phyloP scores from a whole-genome alignment of 1,140 invertebrate species.

The Leptestheria dahalacensis region DNA sequence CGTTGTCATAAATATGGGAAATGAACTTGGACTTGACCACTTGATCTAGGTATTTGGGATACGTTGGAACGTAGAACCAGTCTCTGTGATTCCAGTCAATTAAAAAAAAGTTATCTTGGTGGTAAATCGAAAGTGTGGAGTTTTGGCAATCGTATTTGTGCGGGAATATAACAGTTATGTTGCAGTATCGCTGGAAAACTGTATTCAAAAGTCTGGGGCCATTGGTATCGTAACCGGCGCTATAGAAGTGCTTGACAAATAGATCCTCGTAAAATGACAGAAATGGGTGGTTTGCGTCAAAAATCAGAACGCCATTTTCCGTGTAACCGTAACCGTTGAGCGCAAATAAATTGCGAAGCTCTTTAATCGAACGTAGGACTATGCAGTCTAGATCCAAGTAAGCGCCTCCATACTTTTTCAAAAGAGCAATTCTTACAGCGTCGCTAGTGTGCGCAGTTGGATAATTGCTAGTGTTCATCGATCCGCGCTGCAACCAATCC shows the following conservation, averaged over 20 bases:
- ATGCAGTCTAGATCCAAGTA: not conserved
- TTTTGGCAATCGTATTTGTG: not conserved
- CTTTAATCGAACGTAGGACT: not conserved
- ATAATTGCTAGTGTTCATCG: not conserved
- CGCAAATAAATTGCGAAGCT: not conserved
- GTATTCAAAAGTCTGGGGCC: not conserved
- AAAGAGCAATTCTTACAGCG: not conserved
- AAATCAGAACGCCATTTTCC: not conserved
- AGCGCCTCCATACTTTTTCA: not conserved
- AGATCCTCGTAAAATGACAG: not conserved
- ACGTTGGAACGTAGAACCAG: not conserved
- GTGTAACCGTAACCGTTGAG: not conserved
- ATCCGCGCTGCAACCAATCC: not conserved
- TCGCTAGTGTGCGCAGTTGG: not conserved
- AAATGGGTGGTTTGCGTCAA: not conserved
- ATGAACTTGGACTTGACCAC: not conserved
- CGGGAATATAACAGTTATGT: not conserved
- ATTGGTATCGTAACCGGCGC: not conserved
- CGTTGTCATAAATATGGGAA: not conserved
- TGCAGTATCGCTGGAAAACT: not conserved
- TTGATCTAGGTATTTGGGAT: not conserved
- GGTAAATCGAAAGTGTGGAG: not conserved
- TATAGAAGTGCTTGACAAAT: not conserved
- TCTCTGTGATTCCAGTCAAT: not conserved
- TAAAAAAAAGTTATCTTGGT: not conserved